Base-by-base conservation (phyloP, 2,113 vertebrate genomes). In the Cairina moschata region DNA sequence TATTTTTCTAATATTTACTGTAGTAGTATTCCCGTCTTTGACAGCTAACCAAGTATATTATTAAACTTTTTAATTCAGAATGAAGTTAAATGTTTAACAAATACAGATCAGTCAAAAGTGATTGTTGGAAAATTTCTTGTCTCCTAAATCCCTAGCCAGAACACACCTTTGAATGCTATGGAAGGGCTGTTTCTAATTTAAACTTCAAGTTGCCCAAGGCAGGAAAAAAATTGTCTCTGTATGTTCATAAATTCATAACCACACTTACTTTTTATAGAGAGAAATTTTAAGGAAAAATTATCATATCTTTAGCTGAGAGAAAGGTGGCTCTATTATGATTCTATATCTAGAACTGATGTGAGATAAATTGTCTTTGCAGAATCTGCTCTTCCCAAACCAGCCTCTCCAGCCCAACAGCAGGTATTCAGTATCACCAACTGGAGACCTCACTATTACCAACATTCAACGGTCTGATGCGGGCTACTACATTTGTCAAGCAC, bases 401-500 rank as follows among this genome's bases (percentile, higher is more conserved):
- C 99, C 99, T 54, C 99, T 99, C 91, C 99, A 99, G 84, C 98
- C 99, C 93, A 99, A 98, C 98, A 99, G 99, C 91, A 98, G 99
- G 72, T 99, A 99, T 86, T 99, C 99, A 0, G 99, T 99, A 97
- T 99, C 99, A 22, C 98, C 99, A 66, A 98, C 98, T 0, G 99
- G 99, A 94, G 99, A 99, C 95, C 99, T 99, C 95, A 99, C 99
- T 90, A 99, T 99, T 95, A 98, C 98, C 76, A 98, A 98, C 85
- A 99, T 99, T 93, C 99, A 99, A 95, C 98, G 99, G 21, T 98
- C 98, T 38, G 99, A 99, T 52, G 98, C 98, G 2, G 99, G 99
- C 66, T 99, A 99, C 97, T 99, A 99, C 95, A 99, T 99, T 97
- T 99, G 99, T 97, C 99, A 99, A 97, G 99, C 99, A 6, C 97